A percentile compares a stretch with the other conserved stretches of the same genome.
Evolutionary conservation across 2,113 vertebrate species (phyloP).

Genomic region (Sialia sialis): DNA sequence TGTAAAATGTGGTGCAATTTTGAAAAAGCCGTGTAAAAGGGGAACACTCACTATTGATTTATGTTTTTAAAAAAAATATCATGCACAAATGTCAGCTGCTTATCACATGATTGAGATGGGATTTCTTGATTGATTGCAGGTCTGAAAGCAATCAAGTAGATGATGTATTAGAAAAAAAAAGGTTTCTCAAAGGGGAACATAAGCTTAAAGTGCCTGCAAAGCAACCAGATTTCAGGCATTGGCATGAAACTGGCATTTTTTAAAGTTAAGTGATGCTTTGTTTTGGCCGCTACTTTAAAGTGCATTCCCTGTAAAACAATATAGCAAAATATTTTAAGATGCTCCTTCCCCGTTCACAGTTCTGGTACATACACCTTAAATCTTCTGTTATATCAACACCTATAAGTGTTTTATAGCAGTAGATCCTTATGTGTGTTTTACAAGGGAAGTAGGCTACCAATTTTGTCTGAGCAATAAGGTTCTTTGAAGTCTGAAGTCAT

Average conservation of each 20-base stretch:
- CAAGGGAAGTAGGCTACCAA: slow-evolving; percentile 21
- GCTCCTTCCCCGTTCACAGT: background rate
- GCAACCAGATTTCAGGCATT: background rate
- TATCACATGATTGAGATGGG: background rate
- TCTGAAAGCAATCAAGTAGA: background rate
- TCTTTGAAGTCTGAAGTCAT: slow-evolving; percentile 54
- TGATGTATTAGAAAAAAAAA: background rate
- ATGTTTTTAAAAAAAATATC: background rate
- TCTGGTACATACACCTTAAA: background rate
- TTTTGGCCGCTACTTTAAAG: background rate
- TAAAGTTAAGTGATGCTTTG: background rate
- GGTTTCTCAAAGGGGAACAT: background rate
- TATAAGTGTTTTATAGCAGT: background rate
- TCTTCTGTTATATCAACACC: background rate
- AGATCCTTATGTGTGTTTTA: slow-evolving; percentile 11
- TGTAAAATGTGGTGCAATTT: background rate
- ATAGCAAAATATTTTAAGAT: background rate
- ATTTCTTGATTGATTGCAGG: background rate
- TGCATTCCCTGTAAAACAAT: background rate
- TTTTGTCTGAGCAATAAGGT: slow-evolving; percentile 63
- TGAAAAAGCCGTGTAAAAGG: background rate
- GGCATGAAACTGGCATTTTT: background rate
- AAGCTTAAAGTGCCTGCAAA: background rate
- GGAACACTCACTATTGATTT: background rate
- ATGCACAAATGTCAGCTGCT: background rate